phyloP scores from a whole-genome alignment of 2,113 vertebrate genomes.

The Labeo catla region DNA sequence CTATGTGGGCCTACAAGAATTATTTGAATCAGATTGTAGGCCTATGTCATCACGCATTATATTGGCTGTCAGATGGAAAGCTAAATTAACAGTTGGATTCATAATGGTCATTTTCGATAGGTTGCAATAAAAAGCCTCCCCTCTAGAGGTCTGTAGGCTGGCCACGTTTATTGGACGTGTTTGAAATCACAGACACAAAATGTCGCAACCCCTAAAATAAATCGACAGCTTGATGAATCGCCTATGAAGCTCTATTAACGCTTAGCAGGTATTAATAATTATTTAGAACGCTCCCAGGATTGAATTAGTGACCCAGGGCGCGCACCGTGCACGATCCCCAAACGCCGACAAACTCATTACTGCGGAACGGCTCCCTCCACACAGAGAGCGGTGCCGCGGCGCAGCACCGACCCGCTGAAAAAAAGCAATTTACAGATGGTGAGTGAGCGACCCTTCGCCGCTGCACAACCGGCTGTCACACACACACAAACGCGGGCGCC shows the following conservation, averaged over 20 bases:
- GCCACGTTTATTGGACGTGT: conserved; percentile 9
- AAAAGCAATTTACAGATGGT: conserved; percentile 75
- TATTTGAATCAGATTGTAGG: neutral
- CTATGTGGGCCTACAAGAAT: neutral
- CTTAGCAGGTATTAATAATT: conserved; percentile 78
- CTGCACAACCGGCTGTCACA: conserved; percentile 65
- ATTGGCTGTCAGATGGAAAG: neutral
- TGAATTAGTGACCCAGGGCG: conserved; percentile 77
- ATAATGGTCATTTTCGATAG: neutral
- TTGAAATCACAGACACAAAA: conserved; percentile 32
- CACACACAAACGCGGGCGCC: conserved; percentile 48
- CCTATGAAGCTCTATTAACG: conserved; percentile 71
- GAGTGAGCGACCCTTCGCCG: conserved; percentile 66
- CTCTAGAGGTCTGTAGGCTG: conserved; percentile 1
- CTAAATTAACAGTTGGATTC: conserved; percentile 8
- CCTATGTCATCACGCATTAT: neutral
- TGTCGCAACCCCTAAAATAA: conserved; percentile 62
- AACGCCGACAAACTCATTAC: conserved; percentile 62
- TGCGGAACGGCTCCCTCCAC: conserved; percentile 54
- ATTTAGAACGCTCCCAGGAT: conserved; percentile 74
- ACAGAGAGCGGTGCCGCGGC: conserved; percentile 22
- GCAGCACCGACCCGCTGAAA: conserved; percentile 53
- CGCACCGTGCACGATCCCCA: conserved; percentile 47
- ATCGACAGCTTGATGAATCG: conserved; percentile 80
- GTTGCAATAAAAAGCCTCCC: conserved; percentile 16